Conservation (phyloP, 2,797 vertebrate genomes). For the Moxostoma hubbsi region DNA sequence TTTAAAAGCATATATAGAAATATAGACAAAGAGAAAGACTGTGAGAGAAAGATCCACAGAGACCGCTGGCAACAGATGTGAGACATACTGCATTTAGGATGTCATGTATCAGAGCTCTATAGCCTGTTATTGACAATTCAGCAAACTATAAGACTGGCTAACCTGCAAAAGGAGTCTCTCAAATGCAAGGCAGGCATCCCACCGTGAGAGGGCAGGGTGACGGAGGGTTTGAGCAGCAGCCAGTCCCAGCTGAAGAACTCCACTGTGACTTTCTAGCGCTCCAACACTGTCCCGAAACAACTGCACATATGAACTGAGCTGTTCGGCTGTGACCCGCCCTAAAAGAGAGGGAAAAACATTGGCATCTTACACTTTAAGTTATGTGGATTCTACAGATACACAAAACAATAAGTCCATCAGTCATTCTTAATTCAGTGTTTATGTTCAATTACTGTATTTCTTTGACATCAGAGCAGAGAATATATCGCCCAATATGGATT, state of each 20-base stretch:
- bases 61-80: not conserved
- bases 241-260: conserved; percentile 90
- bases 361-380: not conserved
- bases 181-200: conserved; percentile 94
- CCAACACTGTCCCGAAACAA: conserved; percentile 86
- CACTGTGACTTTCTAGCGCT: conserved; percentile 87
- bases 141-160: conserved; percentile 42
- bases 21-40: not conserved
- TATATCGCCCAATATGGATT: too few species aligned
- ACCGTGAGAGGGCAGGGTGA: conserved; percentile 82
- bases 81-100: not conserved
- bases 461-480: not conserved
- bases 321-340: conserved; percentile 94
- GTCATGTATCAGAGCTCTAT: conserved; percentile 5
- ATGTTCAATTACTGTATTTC: not conserved
- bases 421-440: not conserved
- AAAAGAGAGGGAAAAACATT: conserved; percentile 24
- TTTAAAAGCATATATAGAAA: too few species aligned
- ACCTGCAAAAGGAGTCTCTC: conserved; percentile 97
- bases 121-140: conserved; percentile 12
- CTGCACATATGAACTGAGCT: conserved; percentile 87
- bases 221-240: conserved; percentile 86
- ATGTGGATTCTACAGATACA: not conserved
- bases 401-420: not conserved
- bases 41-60: not conserved